These are phyloP conservation scores for Crotalus tigris DNA, from an alignment of 2,113 vertebrate species.

Conservation along the genomic window DNA sequence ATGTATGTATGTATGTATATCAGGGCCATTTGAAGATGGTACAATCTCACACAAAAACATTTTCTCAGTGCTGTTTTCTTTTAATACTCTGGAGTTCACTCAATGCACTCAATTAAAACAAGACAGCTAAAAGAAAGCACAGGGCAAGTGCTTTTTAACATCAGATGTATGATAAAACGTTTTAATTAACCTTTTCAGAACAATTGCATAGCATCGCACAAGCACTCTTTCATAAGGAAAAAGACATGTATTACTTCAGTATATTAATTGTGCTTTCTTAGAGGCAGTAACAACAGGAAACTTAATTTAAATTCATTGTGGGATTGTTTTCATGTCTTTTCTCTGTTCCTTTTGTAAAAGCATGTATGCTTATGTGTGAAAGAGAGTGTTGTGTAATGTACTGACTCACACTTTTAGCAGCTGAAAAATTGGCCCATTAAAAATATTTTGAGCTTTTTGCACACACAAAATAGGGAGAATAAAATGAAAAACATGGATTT, in stretches of 20 bases:
- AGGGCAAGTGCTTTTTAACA: neutral
- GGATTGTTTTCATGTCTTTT: neutral
- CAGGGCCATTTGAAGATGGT: neutral
- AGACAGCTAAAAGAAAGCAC: neutral
- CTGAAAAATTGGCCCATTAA: neutral
- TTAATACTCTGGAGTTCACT: neutral
- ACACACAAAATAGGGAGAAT: neutral
- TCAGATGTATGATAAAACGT: neutral
- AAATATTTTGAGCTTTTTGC: neutral
- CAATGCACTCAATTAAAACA: neutral
- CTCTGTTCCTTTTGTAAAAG: neutral
- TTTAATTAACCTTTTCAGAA: conserved; percentile 7
- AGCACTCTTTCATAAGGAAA: neutral
- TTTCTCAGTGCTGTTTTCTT: neutral
- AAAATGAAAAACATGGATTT: neutral
- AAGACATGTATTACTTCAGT: neutral
- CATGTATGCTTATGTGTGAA: neutral
- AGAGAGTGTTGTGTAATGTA: neutral
- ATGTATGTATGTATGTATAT: too few relatives aligned
- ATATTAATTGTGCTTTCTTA: neutral
- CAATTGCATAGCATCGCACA: neutral
- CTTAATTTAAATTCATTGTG: neutral
- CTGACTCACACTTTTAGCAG: neutral
- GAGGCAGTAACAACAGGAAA: neutral
- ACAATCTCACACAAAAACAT: neutral